Evolutionary conservation across 2,113 vertebrate species (phyloP).

Genomic region (Pteruthius melanotis): DNA sequence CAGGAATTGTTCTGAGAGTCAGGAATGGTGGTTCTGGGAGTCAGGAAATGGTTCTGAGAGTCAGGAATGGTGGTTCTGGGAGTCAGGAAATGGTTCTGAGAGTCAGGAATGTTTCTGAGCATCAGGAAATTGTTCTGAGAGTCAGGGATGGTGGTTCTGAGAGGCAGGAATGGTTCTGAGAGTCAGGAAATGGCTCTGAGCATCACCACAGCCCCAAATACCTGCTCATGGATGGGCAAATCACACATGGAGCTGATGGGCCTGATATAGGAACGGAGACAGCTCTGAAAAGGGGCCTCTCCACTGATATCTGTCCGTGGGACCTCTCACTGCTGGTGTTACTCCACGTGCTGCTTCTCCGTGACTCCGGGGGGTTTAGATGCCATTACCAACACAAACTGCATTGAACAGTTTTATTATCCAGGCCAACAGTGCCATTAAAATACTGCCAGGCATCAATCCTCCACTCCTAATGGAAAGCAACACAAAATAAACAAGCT

Average conservation of each 20-base stretch:
- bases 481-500: conserved; percentile 51
- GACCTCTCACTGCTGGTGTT: neutral
- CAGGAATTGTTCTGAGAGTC: too few species aligned
- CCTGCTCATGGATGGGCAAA: neutral
- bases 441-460: conserved; percentile 34
- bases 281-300: neutral
- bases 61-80: neutral
- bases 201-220: neutral
- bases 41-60: accelerated
- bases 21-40: too few species aligned
- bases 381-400: neutral
- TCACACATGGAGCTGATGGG: neutral
- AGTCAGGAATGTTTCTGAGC: accelerated
- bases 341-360: neutral
- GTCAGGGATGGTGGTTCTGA: accelerated
- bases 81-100: accelerated
- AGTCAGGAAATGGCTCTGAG: accelerated
- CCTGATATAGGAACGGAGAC: neutral
- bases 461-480: conserved; percentile 18
- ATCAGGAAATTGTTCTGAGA: accelerated
- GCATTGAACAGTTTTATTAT: conserved; percentile 38
- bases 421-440: conserved; percentile 40
- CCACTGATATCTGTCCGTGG: neutral
- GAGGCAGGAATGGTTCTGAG: accelerated
- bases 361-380: neutral